A percentile compares a stretch with the other conserved stretches of the same genome.
These are phyloP conservation scores for Hoplodrina ambigua DNA, from an alignment of 2,888 invertebrate genomes.

Conservation along the genomic window DNA sequence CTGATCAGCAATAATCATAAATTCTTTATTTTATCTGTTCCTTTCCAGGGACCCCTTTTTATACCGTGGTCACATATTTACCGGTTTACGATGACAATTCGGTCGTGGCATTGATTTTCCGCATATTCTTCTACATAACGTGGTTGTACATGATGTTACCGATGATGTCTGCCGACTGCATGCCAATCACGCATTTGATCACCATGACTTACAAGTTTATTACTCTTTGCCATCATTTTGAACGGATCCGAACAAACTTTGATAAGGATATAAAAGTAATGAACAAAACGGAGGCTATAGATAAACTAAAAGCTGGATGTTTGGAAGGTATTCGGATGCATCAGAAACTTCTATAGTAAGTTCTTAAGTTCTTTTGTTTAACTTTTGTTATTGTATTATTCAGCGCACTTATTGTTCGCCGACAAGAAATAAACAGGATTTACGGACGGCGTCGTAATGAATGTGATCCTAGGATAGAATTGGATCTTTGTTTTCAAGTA, in stretches of 20 bases:
- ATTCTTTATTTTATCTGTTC: slow-evolving; percentile 49
- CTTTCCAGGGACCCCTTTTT: slow-evolving; percentile 81
- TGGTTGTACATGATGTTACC: slow-evolving; percentile 87
- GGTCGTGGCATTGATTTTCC: slow-evolving; percentile 70
- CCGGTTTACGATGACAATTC: slow-evolving; percentile 80
- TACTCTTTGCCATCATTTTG: slow-evolving; percentile 79
- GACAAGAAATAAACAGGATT: slow-evolving; percentile 53
- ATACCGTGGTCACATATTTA: slow-evolving; percentile 84
- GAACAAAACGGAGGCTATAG: slow-evolving; percentile 70
- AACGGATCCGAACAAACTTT: slow-evolving; percentile 74
- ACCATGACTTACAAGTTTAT: slow-evolving; percentile 80
- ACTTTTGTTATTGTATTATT: slow-evolving; percentile 52
- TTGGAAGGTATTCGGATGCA: slow-evolving; percentile 82
- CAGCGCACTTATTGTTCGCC: slow-evolving; percentile 49
- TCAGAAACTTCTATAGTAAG: slow-evolving; percentile 82
- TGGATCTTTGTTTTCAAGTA: slow-evolving; percentile 40
- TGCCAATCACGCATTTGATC: slow-evolving; percentile 84
- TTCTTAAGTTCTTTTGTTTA: slow-evolving; percentile 67
- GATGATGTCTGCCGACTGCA: slow-evolving; percentile 85
- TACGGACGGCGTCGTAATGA: slow-evolving; percentile 46
- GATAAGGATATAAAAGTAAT: slow-evolving; percentile 68
- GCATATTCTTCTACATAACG: slow-evolving; percentile 82
- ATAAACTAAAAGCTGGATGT: slow-evolving; percentile 74
- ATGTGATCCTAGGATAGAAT: slow-evolving; percentile 34
- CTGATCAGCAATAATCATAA: slow-evolving; percentile 51